A percentile compares a stretch with the other conserved stretches of the same genome.
phyloP scores from a whole-genome alignment of 2,888 invertebrate species.

The Chesias legatella region DNA sequence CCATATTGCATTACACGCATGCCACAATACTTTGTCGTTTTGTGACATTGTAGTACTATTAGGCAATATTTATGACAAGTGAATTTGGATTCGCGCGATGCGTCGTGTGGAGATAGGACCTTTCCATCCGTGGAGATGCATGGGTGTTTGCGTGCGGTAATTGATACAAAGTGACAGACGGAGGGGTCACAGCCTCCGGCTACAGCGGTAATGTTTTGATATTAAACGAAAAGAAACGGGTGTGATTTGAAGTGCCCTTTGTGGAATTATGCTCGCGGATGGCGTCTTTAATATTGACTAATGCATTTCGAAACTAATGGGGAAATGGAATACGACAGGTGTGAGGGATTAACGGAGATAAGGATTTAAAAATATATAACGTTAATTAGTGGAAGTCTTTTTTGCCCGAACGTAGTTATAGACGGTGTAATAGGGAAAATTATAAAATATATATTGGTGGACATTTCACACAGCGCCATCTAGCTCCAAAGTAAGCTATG shows the following conservation, averaged over 20 bases:
- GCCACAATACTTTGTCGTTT: slow-evolving; percentile 56
- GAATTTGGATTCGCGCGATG: slow-evolving; percentile 70
- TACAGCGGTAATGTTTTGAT: slow-evolving; percentile 75
- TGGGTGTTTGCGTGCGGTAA: slow-evolving; percentile 79
- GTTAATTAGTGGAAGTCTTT: slow-evolving; percentile 22
- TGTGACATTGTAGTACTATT: slow-evolving; percentile 60
- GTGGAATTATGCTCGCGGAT: slow-evolving; percentile 78
- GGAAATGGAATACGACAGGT: slow-evolving; percentile 71
- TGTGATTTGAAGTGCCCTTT: slow-evolving; percentile 81
- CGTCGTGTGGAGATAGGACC: slow-evolving; percentile 65
- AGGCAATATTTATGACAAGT: slow-evolving; percentile 77
- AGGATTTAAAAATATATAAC: slow-evolving; percentile 40
- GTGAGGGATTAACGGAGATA: slow-evolving; percentile 54
- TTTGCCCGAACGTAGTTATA: too few relatives aligned
- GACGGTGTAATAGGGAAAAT: too few relatives aligned
- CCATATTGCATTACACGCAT: slow-evolving; percentile 40
- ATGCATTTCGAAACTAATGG: slow-evolving; percentile 77
- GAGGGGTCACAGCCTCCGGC: slow-evolving; percentile 72
- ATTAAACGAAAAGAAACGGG: slow-evolving; percentile 75
- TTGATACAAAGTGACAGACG: slow-evolving; percentile 79
- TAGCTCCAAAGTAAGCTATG: too few relatives aligned
- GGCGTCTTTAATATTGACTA: slow-evolving; percentile 79
- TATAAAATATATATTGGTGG: too few relatives aligned
- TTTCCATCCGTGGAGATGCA: slow-evolving; percentile 44
- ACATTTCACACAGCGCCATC: too few relatives aligned